These are phyloP conservation scores for Oscheius onirici DNA, from an alignment of 2,888 invertebrate genomes.

Conservation along the genomic window DNA sequence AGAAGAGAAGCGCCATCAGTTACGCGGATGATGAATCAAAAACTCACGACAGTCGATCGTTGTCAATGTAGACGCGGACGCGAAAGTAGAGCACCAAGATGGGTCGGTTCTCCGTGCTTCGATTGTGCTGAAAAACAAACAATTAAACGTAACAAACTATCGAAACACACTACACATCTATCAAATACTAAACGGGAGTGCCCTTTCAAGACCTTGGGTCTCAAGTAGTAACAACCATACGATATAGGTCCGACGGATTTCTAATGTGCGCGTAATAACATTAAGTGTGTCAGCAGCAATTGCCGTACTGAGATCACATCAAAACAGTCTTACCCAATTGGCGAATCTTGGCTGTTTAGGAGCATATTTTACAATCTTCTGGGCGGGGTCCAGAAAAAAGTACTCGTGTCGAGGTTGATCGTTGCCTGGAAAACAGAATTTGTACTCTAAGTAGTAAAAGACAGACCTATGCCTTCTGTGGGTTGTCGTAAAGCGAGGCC, in stretches of 20 bases:
- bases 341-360: constrained; percentile 60
- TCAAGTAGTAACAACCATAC: constrained; percentile 17
- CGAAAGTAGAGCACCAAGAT: constrained; percentile 62
- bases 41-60: constrained; percentile 58
- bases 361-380: constrained; percentile 60
- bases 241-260: not conserved
- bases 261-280: constrained; percentile 8
- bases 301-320: not conserved
- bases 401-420: constrained; percentile 63
- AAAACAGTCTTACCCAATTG: constrained; percentile 49
- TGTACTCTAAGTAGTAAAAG: not conserved
- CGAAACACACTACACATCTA: not conserved
- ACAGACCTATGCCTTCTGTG: constrained; percentile 56
- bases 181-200: not conserved
- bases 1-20: not conserved
- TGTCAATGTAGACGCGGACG: constrained; percentile 65
- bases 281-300: not conserved
- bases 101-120: constrained; percentile 58
- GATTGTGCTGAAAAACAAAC: constrained; percentile 45
- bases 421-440: constrained; percentile 32
- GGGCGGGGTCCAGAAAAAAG: constrained; percentile 61
- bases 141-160: not conserved
- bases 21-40: not conserved
- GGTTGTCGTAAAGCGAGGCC: constrained; percentile 59
- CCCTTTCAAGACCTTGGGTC: constrained; percentile 25